Base-by-base conservation (phyloP, 1,140 invertebrate genomes). In the Pseudomyrmex gracilis region DNA sequence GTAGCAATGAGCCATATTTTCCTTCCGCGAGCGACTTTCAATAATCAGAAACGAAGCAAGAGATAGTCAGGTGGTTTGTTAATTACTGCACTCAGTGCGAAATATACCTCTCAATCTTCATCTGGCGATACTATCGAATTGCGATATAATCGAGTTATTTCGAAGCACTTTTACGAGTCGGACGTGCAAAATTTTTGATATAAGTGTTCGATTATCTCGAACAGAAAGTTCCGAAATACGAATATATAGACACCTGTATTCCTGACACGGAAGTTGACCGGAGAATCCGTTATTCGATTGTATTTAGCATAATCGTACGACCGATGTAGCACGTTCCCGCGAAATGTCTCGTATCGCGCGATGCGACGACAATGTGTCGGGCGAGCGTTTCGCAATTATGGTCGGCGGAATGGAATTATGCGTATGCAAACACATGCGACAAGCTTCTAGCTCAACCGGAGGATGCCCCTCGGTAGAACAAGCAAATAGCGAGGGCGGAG, bases 11-110 rank as follows among this genome's bases (percentile, higher is more conserved):
- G 74, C 80, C 80, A 89, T 88, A 89, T 88, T 89, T 89, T 64
- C 82, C 74, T 78, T 76, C 67, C 76, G 73, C 78, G 87, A 63
- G 68, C 84, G 84, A 89, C 85, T 89, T 89, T 88, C 87, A 88
- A 89, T 89, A 85, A 89, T 88, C 84, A 89, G 82, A 80, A 71
- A 73, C 71, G 76, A 80, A 84, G 17, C 45, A 51, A 13, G 49
- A 51, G 34, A 34, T 57, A 15, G 45, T 15, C 83, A 49, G 53
- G 10, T 61, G 15, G 49, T 55, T 74, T 60, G 49, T 88, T 88
- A 89, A 89, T 89, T 89, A 88, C 60, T 71, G 66, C 86, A 71
- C 22, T 47, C 15, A 73, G 84, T 51, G 83, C 60, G 80, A 89
- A 85, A 83, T 84, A 77, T 89, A 86, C 74, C 2, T 2, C 9